phyloP scores from a whole-genome alignment of 2,888 invertebrate species.

The Andrena chrysosceles region DNA sequence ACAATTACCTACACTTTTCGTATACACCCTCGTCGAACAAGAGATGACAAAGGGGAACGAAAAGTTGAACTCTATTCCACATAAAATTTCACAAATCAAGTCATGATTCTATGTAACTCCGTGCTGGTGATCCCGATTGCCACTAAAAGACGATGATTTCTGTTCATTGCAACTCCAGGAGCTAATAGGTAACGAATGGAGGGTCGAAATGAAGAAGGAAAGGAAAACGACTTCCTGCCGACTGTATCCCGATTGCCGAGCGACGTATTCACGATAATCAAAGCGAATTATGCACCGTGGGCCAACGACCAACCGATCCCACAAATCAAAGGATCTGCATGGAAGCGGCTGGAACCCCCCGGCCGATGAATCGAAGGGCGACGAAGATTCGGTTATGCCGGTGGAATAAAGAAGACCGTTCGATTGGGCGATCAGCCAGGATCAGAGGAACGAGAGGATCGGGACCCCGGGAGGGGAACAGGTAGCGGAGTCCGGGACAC shows the following conservation, averaged over 20 bases:
- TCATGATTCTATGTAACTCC: too few relatives aligned
- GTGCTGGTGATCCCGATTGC: too few relatives aligned
- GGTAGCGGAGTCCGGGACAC: conserved; percentile 61
- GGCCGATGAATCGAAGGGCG: conserved; percentile 46
- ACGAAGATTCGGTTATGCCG: conserved; percentile 59
- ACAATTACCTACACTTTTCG: too few relatives aligned
- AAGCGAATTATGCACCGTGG: conserved; percentile 56
- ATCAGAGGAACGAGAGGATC: conserved; percentile 22
- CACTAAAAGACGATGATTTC: too few relatives aligned
- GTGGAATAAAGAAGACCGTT: conserved; percentile 44
- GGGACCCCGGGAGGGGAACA: conserved; percentile 40
- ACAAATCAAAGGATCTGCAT: conserved; percentile 67
- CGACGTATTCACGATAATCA: conserved; percentile 55
- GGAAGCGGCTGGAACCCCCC: conserved; percentile 28
- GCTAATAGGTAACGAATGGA: conserved; percentile 43
- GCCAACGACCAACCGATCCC: conserved; percentile 53
- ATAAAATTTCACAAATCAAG: too few relatives aligned
- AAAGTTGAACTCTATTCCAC: too few relatives aligned
- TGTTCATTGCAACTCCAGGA: too few relatives aligned
- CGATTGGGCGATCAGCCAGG: conserved; percentile 50
- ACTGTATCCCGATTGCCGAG: conserved; percentile 32
- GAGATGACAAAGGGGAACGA: too few relatives aligned
- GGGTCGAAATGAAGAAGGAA: conserved; percentile 6
- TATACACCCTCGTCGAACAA: too few relatives aligned
- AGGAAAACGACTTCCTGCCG: conserved; percentile 58